Base-by-base conservation (phyloP, 1,140 invertebrate species). In the Rhagoletis pomonella region DNA sequence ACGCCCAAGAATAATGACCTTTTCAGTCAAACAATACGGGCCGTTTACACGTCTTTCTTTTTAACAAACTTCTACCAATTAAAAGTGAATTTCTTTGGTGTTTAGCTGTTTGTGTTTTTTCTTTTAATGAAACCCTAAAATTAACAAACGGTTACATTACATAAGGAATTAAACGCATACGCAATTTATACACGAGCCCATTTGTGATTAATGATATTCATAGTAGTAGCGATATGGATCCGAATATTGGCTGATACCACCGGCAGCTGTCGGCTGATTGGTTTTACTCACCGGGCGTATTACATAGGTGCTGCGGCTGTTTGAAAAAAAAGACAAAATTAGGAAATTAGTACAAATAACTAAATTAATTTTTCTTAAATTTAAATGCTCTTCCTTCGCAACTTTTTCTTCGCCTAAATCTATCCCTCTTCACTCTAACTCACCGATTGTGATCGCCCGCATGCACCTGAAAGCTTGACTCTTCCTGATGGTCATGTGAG, bases 381-480 rank as follows among this genome's bases (percentile, higher is more conserved):
- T 7, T 55, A 55, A 55, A 55, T 55, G 50, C 50, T 7, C 50
- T 7, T 10, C 50, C 1, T 55, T 55, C 50, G 50, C 50, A 7
- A 2, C 1, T 7, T 10, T 7, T 55, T 29, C 29, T 44, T 86
- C 1, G 29, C n/a, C 29, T 29, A 59, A n/a, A n/a, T n/a, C n/a
- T n/a, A n/a, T n/a, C n/a, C n/a, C 1, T 1, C 9, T 4, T 62
- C 60, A 4, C 47, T 12, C 39, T 59, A n/a, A 88, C 88, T 93
- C 89, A 95, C 94, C 95, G 94, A 92, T 95, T 95, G 91, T 94
- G 94, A 89, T 95, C 95, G 89, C 95, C 94, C 88, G 95, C 95
- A 88, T 95, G 95, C 64, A 96, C 95, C 91, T 96, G 95, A 93
- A 96, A 95, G 87, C 94, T 94, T 17, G 95, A 94, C 90, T 95